phyloP scores from a whole-genome alignment of 1,140 invertebrate genomes.

The Anagrus nilaparvatae region DNA sequence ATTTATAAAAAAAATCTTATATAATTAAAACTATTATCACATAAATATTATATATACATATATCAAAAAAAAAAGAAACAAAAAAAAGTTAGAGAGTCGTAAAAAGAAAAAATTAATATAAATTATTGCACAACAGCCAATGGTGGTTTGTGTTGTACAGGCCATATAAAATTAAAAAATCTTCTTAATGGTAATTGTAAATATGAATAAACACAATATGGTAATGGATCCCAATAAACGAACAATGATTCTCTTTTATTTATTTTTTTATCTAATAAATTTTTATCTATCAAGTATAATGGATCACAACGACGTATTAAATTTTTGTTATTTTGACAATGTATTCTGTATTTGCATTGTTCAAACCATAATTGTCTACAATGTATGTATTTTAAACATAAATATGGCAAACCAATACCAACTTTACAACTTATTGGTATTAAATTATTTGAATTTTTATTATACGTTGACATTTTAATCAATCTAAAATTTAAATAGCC shows the following conservation, averaged over 20 bases:
- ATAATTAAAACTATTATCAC: not conserved
- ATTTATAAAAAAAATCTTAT: not conserved
- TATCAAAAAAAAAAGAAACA: not conserved
- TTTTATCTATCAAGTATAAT: no score
- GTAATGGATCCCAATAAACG: conserved; percentile 70
- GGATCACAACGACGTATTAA: no score
- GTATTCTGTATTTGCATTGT: no score
- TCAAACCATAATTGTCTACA: conserved; percentile 53
- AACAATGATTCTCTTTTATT: conserved; percentile 69
- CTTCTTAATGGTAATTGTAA: conserved; percentile 59
- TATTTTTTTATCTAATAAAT: no score
- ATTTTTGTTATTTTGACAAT: no score
- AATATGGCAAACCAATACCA: conserved; percentile 65
- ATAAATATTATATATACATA: not conserved
- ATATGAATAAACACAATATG: conserved; percentile 74
- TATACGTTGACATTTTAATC: no score
- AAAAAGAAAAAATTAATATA: no score
- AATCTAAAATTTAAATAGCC: conserved; percentile 67
- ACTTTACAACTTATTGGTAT: conserved; percentile 57
- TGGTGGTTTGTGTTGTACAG: conserved; percentile 36
- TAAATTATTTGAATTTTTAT: no score
- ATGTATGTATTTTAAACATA: conserved; percentile 60
- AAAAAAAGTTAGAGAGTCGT: no score
- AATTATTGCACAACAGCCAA: conserved; percentile 30
- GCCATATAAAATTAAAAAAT: no score